These are phyloP conservation scores for Cephus sareptanus DNA, from an alignment of 2,888 invertebrate genomes.

Conservation along the genomic window DNA sequence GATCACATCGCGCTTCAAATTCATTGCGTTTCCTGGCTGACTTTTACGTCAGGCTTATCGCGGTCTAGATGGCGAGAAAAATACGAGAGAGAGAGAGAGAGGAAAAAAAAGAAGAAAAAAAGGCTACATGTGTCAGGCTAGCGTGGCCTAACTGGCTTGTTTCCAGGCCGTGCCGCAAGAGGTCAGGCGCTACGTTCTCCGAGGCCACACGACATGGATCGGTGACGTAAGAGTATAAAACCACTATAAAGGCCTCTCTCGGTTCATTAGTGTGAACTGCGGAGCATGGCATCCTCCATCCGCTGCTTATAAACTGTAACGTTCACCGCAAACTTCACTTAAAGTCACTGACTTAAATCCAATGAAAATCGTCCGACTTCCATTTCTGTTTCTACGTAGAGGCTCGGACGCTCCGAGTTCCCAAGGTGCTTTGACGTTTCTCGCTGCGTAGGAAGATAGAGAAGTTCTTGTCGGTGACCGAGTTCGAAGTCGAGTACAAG, in stretches of 20 bases:
- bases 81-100: background rate
- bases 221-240: conserved; percentile 44
- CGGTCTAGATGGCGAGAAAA: background rate
- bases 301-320: conserved; percentile 7
- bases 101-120: background rate
- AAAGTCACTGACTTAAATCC: background rate
- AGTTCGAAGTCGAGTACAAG: background rate
- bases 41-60: conserved; percentile 1
- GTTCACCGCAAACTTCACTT: background rate
- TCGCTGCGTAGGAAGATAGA: background rate
- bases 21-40: background rate
- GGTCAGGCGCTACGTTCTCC: conserved; percentile 21
- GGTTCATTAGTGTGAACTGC: conserved; percentile 48
- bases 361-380: background rate
- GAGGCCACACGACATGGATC: conserved; percentile 10
- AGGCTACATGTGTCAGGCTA: background rate
- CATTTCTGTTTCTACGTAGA: background rate
- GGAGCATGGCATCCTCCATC: conserved; percentile 32
- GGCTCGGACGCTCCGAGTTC: background rate
- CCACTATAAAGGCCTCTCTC: conserved; percentile 43
- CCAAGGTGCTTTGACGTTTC: background rate
- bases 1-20: background rate
- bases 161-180: conserved; percentile 29
- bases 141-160: conserved; percentile 1
- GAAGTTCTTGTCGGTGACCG: background rate